Base-by-base conservation (phyloP, 2,797 vertebrate genomes). In the Morus bassanus region DNA sequence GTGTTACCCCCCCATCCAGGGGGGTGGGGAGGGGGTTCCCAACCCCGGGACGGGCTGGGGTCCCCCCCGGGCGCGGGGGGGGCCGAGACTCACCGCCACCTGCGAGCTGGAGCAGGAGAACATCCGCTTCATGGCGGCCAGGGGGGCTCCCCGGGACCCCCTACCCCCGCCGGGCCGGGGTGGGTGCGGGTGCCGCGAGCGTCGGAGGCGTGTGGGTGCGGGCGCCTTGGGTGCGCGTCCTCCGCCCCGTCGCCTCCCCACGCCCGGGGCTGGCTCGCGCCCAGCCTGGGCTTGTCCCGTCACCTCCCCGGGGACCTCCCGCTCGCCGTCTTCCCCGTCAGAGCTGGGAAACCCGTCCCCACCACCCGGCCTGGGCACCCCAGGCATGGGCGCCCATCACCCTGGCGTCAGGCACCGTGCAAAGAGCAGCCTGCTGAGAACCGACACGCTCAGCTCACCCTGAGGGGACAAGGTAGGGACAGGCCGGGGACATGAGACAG, bases 31-130 rank as follows among this genome's bases (percentile, higher is more conserved):
- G 60, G 39, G 50, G 9, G 37, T 24, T 31, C 35, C 50, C 50
- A 19, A 12, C 10, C 8, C 41, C 6, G 2, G 48, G 21, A 7
- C 7, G 2, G 50, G 7, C 18, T 27, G 53, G 28, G 61, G 19
- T 9, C 28, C 64, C 41, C 35, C 9, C 22, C 2, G 2, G 10
- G 24, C 43, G 2, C 2, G 7, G 30, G 23, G n/a, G 41, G 28
- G 3, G 7, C 39, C 5, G 3, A 27, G 19, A 98, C 98, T 95
- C 97, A 98, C 98, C 96, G 96, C 91, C 88, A 97, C 97, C 77
- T 97, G 97, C 7, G 97, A 97, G 89, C 96, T 98, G 97, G 98
- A 98, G 88, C 97, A 98, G 69, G 97, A 98, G 96, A 98, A 98
- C 92, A 98, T 96, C 64, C 97, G 95, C 96, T 95, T 98, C 98